Evolutionary conservation across 2,797 vertebrate genomes (phyloP), one percentile per base, ranked within the genome.

Genomic region (Betta splendens): DNA sequence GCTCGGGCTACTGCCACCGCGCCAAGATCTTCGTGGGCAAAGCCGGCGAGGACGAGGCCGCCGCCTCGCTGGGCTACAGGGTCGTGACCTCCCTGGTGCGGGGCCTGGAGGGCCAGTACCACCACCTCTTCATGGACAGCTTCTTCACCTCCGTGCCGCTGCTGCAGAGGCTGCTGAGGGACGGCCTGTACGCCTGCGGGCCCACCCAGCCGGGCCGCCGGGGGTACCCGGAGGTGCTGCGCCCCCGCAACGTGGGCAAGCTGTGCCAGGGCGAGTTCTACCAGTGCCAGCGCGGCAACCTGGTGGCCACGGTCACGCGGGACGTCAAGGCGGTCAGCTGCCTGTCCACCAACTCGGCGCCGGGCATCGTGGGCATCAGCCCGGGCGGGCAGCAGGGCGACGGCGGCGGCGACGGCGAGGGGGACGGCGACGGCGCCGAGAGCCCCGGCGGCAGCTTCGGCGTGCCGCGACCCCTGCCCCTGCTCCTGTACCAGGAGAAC

Each of bases 401-500:
- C 1, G 39, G 64, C 0, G 92, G 92, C 1, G 39, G 64, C 3
- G 89, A 90, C 0, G 83, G 60, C 1, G 88, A 90, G 7, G 85
- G 69, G 1, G 91, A 92, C 46, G 81, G 80, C 2, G 81, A 90
- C 75, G 69, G 85, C 69, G 56, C 73, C 64, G 87, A 89, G 31
- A 54, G 69, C 64, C 65, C 81, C 0, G 65, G 81, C 13, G 38
- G 80, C 40, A 80, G 82, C 3, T 81, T 87, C 8, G 91, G 86
- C 0, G 75, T 92, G 1, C 90, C 90, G 0, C 85, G 91, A 23
- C 93, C 93, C 4, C 80, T 93, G 36, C 91, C 93, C 9, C 44
- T 94, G 79, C 85, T 94, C 55, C 38, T 93, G 57, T 94, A 94
- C 71, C 92, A 93, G 81, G 92, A 94, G 83, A 93, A 94, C 82